These are phyloP conservation scores for Andricus quercusramuli DNA, from an alignment of 2,888 invertebrate genomes.

Conservation along the genomic window DNA sequence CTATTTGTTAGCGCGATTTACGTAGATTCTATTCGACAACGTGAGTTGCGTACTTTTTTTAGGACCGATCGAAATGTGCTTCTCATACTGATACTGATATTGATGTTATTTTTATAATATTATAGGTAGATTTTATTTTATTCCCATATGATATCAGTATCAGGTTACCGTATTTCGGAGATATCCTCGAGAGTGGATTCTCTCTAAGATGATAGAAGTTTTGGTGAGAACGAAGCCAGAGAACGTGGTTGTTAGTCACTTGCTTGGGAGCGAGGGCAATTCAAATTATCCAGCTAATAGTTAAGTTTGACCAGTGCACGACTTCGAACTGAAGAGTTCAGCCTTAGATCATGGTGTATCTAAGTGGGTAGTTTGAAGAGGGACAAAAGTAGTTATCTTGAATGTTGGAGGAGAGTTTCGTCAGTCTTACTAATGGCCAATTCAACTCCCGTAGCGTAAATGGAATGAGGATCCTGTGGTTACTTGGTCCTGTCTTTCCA, in stretches of 20 bases:
- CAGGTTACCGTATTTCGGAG: background rate
- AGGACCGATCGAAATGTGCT: too few relatives aligned
- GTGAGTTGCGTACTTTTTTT: too few relatives aligned
- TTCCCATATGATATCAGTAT: background rate
- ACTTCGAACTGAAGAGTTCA: slow-evolving; percentile 31
- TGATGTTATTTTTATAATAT: background rate
- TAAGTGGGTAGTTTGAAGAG: slow-evolving; percentile 28
- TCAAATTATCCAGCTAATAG: slow-evolving; percentile 51
- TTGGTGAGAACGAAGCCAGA: slow-evolving; percentile 6
- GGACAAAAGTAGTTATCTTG: slow-evolving; percentile 31
- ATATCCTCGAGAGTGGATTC: background rate
- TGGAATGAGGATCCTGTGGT: slow-evolving; percentile 17
- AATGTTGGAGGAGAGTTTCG: slow-evolving; percentile 31
- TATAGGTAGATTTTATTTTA: background rate
- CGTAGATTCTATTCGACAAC: too few relatives aligned
- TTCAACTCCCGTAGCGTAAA: slow-evolving; percentile 24
- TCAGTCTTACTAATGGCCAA: slow-evolving; percentile 41
- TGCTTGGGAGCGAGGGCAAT: slow-evolving; percentile 34
- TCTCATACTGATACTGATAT: too few relatives aligned
- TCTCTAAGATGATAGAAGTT: background rate
- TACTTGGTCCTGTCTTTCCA: slow-evolving; percentile 15
- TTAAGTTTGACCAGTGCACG: slow-evolving; percentile 45
- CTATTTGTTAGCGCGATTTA: too few relatives aligned
- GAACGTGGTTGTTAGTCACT: slow-evolving; percentile 18
- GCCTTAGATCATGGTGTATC: slow-evolving; percentile 30